Evolutionary conservation across 1,140 invertebrate species (phyloP).

Genomic region (Plectrocnemia conspersa): DNA sequence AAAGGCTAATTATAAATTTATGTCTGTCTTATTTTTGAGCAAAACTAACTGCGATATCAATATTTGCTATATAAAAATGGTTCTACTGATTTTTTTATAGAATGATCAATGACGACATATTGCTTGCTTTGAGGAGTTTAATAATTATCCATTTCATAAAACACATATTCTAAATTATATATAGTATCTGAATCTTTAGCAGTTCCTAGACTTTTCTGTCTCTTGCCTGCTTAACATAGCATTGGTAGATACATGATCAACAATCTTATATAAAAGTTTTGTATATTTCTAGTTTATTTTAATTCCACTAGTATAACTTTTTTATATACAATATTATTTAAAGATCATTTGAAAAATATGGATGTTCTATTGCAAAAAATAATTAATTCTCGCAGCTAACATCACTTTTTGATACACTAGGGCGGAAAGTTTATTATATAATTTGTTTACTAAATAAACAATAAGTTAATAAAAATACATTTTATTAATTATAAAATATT

Average conservation of each 20-base stretch:
- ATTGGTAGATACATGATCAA: no score
- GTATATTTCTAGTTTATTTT: slow-evolving; percentile 83
- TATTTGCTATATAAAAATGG: slow-evolving; percentile 91
- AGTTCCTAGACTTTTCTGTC: background rate
- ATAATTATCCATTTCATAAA: no score
- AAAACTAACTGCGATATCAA: slow-evolving; percentile 84
- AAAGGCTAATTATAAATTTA: slow-evolving; percentile 58
- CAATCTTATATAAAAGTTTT: slow-evolving; percentile 76
- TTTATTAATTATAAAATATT: no score
- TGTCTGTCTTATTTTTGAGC: slow-evolving; percentile 78
- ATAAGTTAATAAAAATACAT: no score
- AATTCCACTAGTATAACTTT: slow-evolving; percentile 85
- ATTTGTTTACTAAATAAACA: no score
- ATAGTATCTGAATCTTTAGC: no score
- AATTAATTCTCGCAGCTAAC: no score
- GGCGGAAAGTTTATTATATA: no score
- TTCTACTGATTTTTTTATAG: slow-evolving; percentile 84
- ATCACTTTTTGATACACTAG: no score
- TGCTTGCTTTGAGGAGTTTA: slow-evolving; percentile 84
- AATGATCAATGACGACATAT: slow-evolving; percentile 83
- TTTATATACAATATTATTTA: slow-evolving; percentile 85
- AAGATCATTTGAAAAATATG: slow-evolving; percentile 11
- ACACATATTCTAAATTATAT: no score
- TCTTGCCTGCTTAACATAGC: background rate
- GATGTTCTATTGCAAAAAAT: no score